These are phyloP conservation scores for Illadopsis cleaveri DNA, from an alignment of 2,113 vertebrate species.

Conservation along the genomic window DNA sequence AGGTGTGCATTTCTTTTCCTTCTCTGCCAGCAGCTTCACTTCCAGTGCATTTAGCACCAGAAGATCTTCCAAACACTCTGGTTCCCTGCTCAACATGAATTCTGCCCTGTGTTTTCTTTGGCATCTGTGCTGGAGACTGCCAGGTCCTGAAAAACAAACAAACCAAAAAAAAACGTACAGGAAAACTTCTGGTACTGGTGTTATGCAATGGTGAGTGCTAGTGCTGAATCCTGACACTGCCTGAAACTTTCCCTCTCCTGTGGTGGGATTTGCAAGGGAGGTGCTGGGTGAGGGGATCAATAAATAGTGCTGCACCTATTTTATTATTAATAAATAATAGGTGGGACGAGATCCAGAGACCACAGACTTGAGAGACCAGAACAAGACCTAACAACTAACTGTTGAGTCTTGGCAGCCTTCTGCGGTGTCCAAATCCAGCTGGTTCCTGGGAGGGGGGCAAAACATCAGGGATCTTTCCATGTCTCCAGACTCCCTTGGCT, in stretches of 20 bases:
- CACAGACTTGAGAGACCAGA: background rate
- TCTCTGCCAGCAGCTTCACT: background rate
- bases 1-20: background rate
- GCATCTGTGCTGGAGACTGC: background rate
- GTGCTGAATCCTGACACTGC: background rate
- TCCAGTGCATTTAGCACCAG: background rate
- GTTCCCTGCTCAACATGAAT: accelerated
- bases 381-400: background rate
- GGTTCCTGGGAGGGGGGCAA: accelerated
- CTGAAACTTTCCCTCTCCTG: background rate
- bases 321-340: too few relatives aligned
- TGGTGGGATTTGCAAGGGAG: background rate
- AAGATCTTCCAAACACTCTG: background rate
- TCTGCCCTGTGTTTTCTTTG: background rate
- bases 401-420: background rate
- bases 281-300: background rate
- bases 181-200: background rate
- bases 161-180: accelerated
- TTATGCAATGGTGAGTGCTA: too few relatives aligned
- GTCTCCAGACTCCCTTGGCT: background rate
- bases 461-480: accelerated
- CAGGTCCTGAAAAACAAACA: too few relatives aligned
- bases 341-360: background rate
- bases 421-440: background rate
- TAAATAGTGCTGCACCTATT: too few relatives aligned